A percentile compares a stretch with the other conserved stretches of the same genome.
These are phyloP conservation scores for Emys orbicularis DNA, from an alignment of 2,797 vertebrate genomes.

Conservation along the genomic window DNA sequence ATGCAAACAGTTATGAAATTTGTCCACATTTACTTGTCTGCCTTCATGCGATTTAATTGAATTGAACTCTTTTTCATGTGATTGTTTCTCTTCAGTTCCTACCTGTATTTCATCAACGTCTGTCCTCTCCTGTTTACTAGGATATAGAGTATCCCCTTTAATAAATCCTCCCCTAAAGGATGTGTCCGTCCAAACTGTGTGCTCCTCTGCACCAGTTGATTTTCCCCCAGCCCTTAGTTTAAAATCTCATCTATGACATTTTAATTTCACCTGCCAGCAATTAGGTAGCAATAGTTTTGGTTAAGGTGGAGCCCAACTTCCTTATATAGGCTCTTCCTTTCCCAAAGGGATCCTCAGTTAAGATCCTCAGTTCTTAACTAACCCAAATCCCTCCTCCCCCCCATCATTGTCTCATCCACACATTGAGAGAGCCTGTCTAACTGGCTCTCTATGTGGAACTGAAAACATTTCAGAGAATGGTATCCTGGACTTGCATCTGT, in stretches of 20 bases:
- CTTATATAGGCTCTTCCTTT: not conserved
- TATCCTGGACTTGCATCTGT: not conserved
- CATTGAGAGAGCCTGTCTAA: not conserved
- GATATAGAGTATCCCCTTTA: not conserved
- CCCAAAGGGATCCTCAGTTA: not conserved
- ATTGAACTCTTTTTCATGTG: not conserved
- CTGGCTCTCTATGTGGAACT: not conserved
- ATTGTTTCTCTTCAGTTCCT: not conserved
- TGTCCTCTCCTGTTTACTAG: not conserved
- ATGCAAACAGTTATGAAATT: not conserved
- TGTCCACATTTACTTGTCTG: not conserved
- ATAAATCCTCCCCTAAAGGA: not conserved
- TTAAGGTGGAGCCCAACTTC: not conserved
- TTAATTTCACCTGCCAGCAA: not conserved
- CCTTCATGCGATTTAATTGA: not conserved
- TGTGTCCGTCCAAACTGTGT: not conserved
- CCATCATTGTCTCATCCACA: not conserved
- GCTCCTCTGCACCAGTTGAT: not conserved
- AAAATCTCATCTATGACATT: not conserved
- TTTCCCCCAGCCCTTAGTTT: not conserved
- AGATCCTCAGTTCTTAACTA: not conserved
- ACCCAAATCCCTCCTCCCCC: not conserved
- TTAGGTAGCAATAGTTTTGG: too few species aligned
- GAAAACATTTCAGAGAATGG: not conserved
- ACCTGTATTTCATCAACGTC: not conserved